Evolutionary conservation across 1,140 invertebrate species (phyloP), one percentile per base, ranked within the genome.

Genomic region (Lethocerus indicus): DNA sequence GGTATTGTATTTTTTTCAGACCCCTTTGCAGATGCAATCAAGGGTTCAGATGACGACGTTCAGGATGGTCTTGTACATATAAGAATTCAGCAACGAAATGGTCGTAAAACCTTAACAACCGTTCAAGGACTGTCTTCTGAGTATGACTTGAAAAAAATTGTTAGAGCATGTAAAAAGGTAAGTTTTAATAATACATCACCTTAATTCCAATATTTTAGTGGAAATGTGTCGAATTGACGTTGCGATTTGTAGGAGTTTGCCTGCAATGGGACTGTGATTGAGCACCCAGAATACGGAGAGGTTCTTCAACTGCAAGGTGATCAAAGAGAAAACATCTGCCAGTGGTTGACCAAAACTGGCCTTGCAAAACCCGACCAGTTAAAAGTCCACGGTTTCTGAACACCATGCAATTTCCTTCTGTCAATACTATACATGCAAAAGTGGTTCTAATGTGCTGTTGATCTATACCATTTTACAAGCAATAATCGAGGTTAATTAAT

Each of bases 61-160:
- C 89, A 95, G 75, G 91, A 95, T 80, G 89, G 89, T 73, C 78
- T 96, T 72, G 91, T 97, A 67, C 96, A 99, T 75, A 97, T 99
- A 79, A 88, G 96, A 73, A 98, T 99, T 67, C 96, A 99, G 69
- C 96, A 99, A 72, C 79, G 96, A 66, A 99, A 96, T 81, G 95
- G 96, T 70, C 84, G 94, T 58, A 99, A 99, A 78, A 98, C 95
- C 66, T 75, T 99, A 71, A 99, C 96, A 55, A 98, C 93, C 62
- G 89, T 97, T 58, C 92, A 97, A 71, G 92, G 91, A 56, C 80
- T 95, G 54, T 91, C 89, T 61, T 81, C 88, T 60, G 89, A 96
- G 75, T 98, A 96, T 86, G 94, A 98, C 80, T 78, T 98, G 74
- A 98, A 98, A 72, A 98, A 96, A 80, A 98, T 98, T 71, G 93